Evolutionary conservation across 2,888 invertebrate species (phyloP), one percentile per base, ranked within the genome.

Genomic region (Ommatoiulus sabulosus): DNA sequence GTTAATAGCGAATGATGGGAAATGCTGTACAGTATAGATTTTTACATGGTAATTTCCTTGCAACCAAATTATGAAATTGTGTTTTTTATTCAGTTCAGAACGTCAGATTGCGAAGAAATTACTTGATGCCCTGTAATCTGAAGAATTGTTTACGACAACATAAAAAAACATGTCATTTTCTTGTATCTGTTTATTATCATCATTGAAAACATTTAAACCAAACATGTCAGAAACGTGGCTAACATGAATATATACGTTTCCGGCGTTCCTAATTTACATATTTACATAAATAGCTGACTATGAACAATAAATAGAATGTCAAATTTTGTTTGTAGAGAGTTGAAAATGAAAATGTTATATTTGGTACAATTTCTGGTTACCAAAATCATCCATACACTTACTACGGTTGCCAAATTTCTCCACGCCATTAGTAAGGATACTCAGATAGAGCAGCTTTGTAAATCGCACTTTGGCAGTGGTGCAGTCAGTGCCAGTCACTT

Each of bases 121-220:
- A n/a, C n/a, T n/a, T n/a, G n/a, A n/a, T n/a, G n/a, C n/a, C n/a
- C n/a, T n/a, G n/a, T n/a, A n/a, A n/a, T n/a, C n/a, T n/a, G n/a
- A 46, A 52, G 52, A 52, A 52, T 15, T 52, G 52, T 52, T 0
- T 52, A 12, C 10, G 52, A 10, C 52, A 52, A 15, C n/a, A n/a
- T n/a, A n/a, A 12, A 17, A 17, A 52, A 10, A 52, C 52, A 15
- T 3, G 17, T 72, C 20, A 80, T 10, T 80, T 80, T 80, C 24
- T 24, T 35, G 80, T 80, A 80, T 80, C 24, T 24, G 20, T 80
- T 80, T 80, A 80, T 80, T 80, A n/a, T n/a, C n/a, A 35, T 80
- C 24, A 35, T 80, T 80, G 35, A 80, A 80, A 80, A 80, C 80
- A 80, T 80, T 80, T 80, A 80, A 80, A 80, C 80, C 80, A 80